Evolutionary conservation across 2,113 vertebrate genomes (phyloP).

Genomic region (Macroglossus sobrinus): DNA sequence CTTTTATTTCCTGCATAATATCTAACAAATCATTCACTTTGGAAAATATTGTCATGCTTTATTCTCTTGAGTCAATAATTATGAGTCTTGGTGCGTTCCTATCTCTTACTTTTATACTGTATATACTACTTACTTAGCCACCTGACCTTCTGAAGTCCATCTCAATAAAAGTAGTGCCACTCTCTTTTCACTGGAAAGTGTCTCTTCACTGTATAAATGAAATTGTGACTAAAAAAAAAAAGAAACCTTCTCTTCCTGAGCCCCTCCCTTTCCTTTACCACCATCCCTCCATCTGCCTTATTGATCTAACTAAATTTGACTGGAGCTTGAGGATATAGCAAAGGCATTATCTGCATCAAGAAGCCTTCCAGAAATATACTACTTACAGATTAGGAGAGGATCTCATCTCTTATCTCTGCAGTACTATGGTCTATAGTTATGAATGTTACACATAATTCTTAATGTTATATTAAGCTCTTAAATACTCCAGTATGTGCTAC

Average conservation of each 20-base stretch:
- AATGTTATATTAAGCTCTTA: neutral
- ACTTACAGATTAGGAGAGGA: neutral
- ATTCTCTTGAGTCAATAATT: neutral
- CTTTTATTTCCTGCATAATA: neutral
- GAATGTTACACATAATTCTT: neutral
- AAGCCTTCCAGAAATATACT: neutral
- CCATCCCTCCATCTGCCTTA: neutral
- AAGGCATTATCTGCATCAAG: neutral
- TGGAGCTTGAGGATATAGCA: neutral
- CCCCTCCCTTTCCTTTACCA: neutral
- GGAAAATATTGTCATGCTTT: neutral
- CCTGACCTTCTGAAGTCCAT: neutral
- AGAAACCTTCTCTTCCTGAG: neutral
- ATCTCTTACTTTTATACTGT: neutral
- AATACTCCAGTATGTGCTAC: neutral
- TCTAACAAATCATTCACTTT: neutral
- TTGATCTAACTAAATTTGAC: neutral
- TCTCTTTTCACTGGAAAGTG: neutral
- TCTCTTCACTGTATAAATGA: neutral
- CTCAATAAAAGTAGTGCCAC: neutral
- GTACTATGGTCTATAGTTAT: neutral
- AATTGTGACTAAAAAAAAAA: neutral
- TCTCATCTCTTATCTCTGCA: neutral
- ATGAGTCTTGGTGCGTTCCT: neutral
- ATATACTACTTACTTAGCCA: neutral